These are phyloP conservation scores for Anabas testudineus DNA, from an alignment of 2,797 vertebrate genomes.

Conservation along the genomic window DNA sequence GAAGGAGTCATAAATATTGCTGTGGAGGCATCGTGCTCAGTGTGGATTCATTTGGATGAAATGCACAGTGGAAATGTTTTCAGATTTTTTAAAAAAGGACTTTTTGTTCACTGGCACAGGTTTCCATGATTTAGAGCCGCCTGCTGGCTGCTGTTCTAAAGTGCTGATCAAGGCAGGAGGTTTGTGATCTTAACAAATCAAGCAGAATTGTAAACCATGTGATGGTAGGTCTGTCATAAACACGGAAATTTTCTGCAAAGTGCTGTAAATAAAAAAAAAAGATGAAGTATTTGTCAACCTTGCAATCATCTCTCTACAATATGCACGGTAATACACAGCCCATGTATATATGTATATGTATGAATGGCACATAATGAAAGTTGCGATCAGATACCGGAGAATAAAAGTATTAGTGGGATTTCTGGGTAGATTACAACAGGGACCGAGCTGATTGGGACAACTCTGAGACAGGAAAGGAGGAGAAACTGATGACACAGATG, in stretches of 20 bases:
- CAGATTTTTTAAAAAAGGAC: slow-evolving; percentile 18
- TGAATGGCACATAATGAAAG: slow-evolving; percentile 19
- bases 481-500: background rate
- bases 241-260: slow-evolving; percentile 45
- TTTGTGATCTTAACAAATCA: slow-evolving; percentile 54
- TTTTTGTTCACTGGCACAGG: slow-evolving; percentile 25
- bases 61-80: slow-evolving; percentile 48
- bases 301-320: slow-evolving; percentile 35
- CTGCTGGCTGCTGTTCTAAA: slow-evolving; percentile 28
- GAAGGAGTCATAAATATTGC: slow-evolving; percentile 57
- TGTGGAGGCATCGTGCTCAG: slow-evolving; percentile 59
- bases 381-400: background rate
- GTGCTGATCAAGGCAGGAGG: slow-evolving; percentile 13
- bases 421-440: slow-evolving; percentile 16
- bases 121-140: slow-evolving; percentile 38
- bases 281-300: slow-evolving; percentile 41
- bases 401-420: slow-evolving; percentile 8
- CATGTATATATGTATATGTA: slow-evolving; percentile 7
- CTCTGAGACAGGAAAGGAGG: slow-evolving; percentile 7
- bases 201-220: slow-evolving; percentile 47
- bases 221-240: slow-evolving; percentile 36
- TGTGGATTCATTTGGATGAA: slow-evolving; percentile 61
- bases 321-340: slow-evolving; percentile 3
- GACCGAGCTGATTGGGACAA: slow-evolving; percentile 11
- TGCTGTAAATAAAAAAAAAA: slow-evolving; percentile 74